A percentile compares a stretch with the other conserved stretches of the same genome.
Evolutionary conservation across 2,113 vertebrate species (phyloP).

Genomic region (Ceyx melanurus): DNA sequence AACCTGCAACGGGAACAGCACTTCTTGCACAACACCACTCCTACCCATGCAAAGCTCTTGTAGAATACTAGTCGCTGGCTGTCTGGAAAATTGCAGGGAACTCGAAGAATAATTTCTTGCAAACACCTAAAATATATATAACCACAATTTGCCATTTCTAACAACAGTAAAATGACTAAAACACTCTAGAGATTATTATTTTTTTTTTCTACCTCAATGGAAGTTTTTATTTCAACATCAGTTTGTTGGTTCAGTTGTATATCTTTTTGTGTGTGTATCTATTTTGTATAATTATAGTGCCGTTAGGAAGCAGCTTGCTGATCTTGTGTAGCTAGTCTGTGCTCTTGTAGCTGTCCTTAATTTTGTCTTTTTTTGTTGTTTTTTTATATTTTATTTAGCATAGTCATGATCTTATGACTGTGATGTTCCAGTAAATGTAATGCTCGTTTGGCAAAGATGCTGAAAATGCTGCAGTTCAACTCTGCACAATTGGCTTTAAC

Average conservation of each 20-base stretch:
- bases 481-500: conserved; percentile 82
- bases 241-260: conserved; percentile 65
- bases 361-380: conserved; percentile 78
- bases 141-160: conserved; percentile 78
- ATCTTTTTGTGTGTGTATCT: conserved; percentile 69
- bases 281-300: conserved; percentile 76
- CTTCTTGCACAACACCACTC: conserved; percentile 68
- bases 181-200: conserved; percentile 61
- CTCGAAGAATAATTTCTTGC: conserved; percentile 74
- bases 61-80: conserved; percentile 80
- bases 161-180: conserved; percentile 82
- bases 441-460: conserved; percentile 82
- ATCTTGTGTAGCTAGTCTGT: conserved; percentile 85
- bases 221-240: conserved; percentile 72
- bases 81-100: conserved; percentile 73
- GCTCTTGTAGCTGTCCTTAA: conserved; percentile 85
- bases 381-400: conserved; percentile 72
- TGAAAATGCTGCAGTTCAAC: conserved; percentile 82
- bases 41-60: conserved; percentile 76
- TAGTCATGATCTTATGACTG: conserved; percentile 81
- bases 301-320: conserved; percentile 84
- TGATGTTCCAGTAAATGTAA: conserved; percentile 80
- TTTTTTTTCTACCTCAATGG: conserved; percentile 61
- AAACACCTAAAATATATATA: conserved; percentile 75
- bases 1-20: conserved; percentile 55